Base-by-base conservation (phyloP, 2,888 invertebrate genomes). In the Schrankia costaestrigalis region DNA sequence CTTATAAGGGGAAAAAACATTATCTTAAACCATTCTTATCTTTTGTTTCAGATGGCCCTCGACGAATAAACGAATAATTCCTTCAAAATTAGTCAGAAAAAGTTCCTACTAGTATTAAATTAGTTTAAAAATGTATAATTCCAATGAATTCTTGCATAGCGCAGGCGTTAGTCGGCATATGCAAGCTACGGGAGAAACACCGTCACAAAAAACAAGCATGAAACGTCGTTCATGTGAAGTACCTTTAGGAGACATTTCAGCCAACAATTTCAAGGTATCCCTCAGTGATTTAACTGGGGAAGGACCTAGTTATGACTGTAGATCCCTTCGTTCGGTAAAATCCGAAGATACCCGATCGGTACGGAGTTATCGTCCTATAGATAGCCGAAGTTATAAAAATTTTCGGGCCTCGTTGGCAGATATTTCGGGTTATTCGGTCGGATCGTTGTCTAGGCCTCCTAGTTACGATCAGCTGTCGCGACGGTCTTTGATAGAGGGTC, bases 151-250 rank as follows among this genome's bases (percentile, higher is more conserved):
- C 46, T 49, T 86, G 41, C 85, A 84, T 9, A 85, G 85, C 44
- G 84, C 86, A 3, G 86, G 86, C 41, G 86, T 87, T 0, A 86
- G 86, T 50, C 79, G 86, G 5, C 84, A 85, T 42, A 85, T 85
- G 86, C 82, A 85, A 39, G 87, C 87, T 1, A 85, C 87, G 1
- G 87, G 86, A 2, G 87, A 87, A 41, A 61, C 87, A 0, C 87
- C 87, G 0, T 78, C 84, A 3, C 85, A 85, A 38, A 86, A 86
- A 55, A 81, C 84, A 0, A 83, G 82, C 31, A 86, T 87, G 87
- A 87, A 87, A 41, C 57, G 87, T 3, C 67, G 87, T 0, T 86
- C 87, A 0, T 86, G 87, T 54, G 87, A 87, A 39, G 87, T 87
- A 0, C 87, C 87, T 17, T 58, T 87, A 54, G 87, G 87, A 6